A percentile compares a stretch with the other conserved stretches of the same genome.
Evolutionary conservation across 2,113 vertebrate species (phyloP).

Genomic region (Struthio camelus): DNA sequence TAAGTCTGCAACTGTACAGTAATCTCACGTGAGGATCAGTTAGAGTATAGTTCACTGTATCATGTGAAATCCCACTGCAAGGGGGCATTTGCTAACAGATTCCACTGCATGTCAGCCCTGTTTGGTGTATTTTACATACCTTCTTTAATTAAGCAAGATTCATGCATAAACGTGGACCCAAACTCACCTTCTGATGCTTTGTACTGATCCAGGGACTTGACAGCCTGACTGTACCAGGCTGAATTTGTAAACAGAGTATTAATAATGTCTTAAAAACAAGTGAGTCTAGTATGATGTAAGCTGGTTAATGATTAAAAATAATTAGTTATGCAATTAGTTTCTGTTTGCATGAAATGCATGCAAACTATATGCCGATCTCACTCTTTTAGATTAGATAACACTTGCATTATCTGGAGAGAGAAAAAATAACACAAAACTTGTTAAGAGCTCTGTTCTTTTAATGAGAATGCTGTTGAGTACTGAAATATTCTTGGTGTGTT

Average conservation of each 20-base stretch:
- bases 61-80: background rate
- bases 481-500: slow-evolving; percentile 59
- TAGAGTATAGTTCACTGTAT: background rate
- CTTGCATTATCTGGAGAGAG: slow-evolving; percentile 38
- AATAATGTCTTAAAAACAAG: slow-evolving; percentile 36
- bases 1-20: background rate
- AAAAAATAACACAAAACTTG: slow-evolving; percentile 37
- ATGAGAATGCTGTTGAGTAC: slow-evolving; percentile 29
- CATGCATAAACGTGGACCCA: background rate
- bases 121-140: background rate
- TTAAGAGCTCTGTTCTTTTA: slow-evolving; percentile 52
- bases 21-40: background rate
- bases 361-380: slow-evolving; percentile 4
- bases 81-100: background rate
- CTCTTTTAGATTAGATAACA: slow-evolving; percentile 39
- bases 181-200: rapidly evolving
- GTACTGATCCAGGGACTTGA: background rate
- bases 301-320: slow-evolving; percentile 55
- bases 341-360: slow-evolving; percentile 19
- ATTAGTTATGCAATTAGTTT: slow-evolving; percentile 44
- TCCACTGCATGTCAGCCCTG: rapidly evolving
- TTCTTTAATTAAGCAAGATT: background rate
- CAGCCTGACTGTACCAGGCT: background rate
- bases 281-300: background rate
- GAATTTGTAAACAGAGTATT: background rate